Conservation (phyloP, 2,113 vertebrate species). For the Otocyon megalotis region DNA sequence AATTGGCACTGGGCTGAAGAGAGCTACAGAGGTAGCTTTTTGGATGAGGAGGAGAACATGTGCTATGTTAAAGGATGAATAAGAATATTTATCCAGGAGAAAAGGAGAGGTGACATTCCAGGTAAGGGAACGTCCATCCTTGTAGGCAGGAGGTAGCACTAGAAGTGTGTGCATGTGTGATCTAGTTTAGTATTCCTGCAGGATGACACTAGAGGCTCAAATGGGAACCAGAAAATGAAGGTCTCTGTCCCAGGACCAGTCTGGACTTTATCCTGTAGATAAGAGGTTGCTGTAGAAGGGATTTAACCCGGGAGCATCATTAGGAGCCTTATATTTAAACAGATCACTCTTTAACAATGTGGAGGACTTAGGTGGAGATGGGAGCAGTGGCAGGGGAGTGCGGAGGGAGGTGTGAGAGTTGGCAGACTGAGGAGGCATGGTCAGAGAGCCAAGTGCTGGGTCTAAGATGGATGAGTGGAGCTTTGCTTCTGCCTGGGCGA, state of each 20-base stretch:
- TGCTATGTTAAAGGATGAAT: too few relatives aligned
- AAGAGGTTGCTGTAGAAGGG: neutral
- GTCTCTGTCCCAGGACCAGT: neutral
- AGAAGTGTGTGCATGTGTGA: neutral
- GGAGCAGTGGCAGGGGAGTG: neutral
- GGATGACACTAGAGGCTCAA: neutral
- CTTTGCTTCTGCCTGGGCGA: neutral
- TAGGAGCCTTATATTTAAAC: neutral
- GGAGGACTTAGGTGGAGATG: neutral
- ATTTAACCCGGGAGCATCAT: neutral
- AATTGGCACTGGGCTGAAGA: neutral
- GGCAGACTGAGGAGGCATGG: fast-evolving
- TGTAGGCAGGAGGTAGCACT: neutral
- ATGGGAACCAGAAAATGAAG: neutral
- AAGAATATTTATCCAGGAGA: neutral
- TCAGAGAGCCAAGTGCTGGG: neutral
- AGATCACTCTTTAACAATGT: neutral
- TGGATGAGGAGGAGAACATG: neutral
- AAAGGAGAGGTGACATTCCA: neutral
- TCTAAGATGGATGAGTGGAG: neutral
- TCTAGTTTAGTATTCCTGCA: neutral
- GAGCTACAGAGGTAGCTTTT: neutral
- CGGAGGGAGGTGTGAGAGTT: neutral
- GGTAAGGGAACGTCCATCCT: neutral
- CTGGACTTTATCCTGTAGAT: neutral